Base-by-base conservation (phyloP, 2,888 invertebrate genomes). In the Tridacna gigas region DNA sequence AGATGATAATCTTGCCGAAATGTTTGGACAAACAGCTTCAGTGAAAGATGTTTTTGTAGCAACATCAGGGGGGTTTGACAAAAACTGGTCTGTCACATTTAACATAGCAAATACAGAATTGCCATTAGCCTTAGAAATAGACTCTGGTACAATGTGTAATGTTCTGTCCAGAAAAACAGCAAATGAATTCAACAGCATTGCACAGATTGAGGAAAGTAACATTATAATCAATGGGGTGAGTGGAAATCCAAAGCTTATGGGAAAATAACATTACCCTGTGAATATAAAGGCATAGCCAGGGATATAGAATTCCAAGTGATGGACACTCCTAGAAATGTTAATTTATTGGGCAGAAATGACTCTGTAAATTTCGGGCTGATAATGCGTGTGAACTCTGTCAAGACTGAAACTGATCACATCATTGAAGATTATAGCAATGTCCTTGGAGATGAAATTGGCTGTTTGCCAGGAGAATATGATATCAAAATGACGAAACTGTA, bases 71-170 rank as follows among this genome's bases (percentile, higher is more conserved):
- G 28, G 7, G 37, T n/a, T 2, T 22, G 71, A 79, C 22, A 22
- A 79, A 20, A 47, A 79, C 3, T 79, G 78, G 78, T 37, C 20
- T 12, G 78, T 48, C 7, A 79, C n/a, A 18, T 79, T 79, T 12
- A 79, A 71, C 37, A 45, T 80, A 37, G 66, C 37, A 20, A 37
- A 11, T 20, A 60, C 51, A 48, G 22, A 45, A 13, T 15, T 71
- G 37, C 20, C 48, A 71, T 37, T 78, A 25, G 26, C 5, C 51
- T 13, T 75, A 13, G 67, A 74, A 65, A 83, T 80, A 63, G 79
- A 82, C 65, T 79, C 75, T 60, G 83, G 83, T 20, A 77, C 83
- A 2, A 79, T 69, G 74, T 83, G 83, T 66, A 83, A 79, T 51
- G 77, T 83, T 15, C 15, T 83, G n/a, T 74, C 80, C 13, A 77